Evolutionary conservation across 2,888 invertebrate species (phyloP).

Genomic region (Trichacis sp.): DNA sequence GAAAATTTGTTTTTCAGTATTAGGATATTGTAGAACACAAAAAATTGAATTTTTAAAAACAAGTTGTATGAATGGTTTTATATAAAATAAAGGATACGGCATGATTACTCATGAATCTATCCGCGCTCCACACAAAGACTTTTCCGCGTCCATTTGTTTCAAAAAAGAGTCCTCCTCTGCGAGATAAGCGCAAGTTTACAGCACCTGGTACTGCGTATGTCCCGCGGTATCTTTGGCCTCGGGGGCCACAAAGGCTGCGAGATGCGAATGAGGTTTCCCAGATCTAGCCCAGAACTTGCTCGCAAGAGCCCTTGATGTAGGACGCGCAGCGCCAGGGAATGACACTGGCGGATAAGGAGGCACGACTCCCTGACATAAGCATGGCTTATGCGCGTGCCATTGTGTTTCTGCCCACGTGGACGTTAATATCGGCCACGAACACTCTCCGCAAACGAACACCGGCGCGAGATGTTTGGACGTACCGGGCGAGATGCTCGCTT

Average conservation of each 20-base stretch:
- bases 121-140: background rate
- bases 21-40: too few species aligned
- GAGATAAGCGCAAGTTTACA: conserved; percentile 29
- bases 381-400: conserved; percentile 40
- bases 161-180: background rate
- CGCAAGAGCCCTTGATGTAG: conserved; percentile 38
- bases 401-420: conserved; percentile 61
- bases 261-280: conserved; percentile 13
- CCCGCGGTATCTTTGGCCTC: conserved; percentile 19
- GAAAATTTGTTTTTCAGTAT: too few species aligned
- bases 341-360: conserved; percentile 49
- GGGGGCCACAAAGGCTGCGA: conserved; percentile 10
- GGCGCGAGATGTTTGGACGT: too few species aligned
- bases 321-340: conserved; percentile 29
- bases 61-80: too few species aligned
- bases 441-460: conserved; percentile 52
- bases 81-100: too few species aligned
- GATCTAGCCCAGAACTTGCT: background rate
- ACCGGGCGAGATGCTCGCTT: background rate
- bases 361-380: conserved; percentile 37
- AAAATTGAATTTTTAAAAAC: too few species aligned
- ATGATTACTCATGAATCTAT: too few species aligned
- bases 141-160: background rate
- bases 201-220: conserved; percentile 22
- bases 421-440: conserved; percentile 58